phyloP scores from a whole-genome alignment of 1,140 invertebrate genomes.

The Heliconius hermathena region DNA sequence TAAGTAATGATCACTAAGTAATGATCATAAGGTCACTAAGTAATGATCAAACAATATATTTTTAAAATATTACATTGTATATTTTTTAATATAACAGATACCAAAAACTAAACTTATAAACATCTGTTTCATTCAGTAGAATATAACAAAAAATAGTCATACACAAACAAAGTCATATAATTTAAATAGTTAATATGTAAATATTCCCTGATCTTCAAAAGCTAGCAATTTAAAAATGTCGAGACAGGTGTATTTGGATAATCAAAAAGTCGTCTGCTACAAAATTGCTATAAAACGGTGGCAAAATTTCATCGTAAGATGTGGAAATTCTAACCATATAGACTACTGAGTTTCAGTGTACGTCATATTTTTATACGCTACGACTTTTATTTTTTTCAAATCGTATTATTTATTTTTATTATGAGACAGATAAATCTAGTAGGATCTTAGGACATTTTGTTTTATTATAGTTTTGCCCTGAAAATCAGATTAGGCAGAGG shows the following conservation, averaged over 20 bases:
- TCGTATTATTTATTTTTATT: too few relatives aligned
- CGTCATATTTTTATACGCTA: neutral
- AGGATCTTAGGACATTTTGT: too few relatives aligned
- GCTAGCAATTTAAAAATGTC: slow-evolving; percentile 16
- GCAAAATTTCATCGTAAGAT: slow-evolving; percentile 43
- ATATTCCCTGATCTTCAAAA: neutral
- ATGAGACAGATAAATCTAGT: too few relatives aligned
- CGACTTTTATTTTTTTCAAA: too few relatives aligned
- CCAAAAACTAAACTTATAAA: too few relatives aligned
- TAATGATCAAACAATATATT: too few relatives aligned
- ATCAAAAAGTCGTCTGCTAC: slow-evolving; percentile 37
- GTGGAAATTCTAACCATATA: slow-evolving; percentile 51
- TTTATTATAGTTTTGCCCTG: too few relatives aligned
- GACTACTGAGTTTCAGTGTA: slow-evolving; percentile 34
- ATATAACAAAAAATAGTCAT: neutral
- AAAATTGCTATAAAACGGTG: slow-evolving; percentile 47
- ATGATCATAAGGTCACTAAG: too few relatives aligned
- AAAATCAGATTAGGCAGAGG: too few relatives aligned
- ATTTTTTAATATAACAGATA: too few relatives aligned
- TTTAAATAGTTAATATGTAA: neutral
- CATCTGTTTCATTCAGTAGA: neutral
- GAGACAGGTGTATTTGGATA: slow-evolving; percentile 29
- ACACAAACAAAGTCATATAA: neutral
- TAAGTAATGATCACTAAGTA: too few relatives aligned
- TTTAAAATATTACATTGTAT: too few relatives aligned